These are phyloP conservation scores for Hydrolagus affinis DNA, from an alignment of 2,113 vertebrate species.

Conservation along the genomic window DNA sequence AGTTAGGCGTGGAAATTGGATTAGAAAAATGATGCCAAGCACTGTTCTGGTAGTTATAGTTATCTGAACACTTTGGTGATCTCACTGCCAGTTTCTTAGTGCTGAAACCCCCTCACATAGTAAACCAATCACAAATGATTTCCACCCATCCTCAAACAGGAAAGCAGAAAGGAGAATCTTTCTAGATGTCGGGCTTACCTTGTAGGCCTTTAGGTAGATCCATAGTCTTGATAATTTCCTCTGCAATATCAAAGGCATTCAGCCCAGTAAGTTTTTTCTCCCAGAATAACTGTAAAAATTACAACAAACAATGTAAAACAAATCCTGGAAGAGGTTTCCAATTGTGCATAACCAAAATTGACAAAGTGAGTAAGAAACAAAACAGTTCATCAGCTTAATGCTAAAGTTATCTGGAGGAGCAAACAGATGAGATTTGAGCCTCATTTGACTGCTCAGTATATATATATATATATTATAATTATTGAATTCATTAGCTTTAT, in stretches of 20 bases:
- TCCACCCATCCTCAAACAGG: not conserved
- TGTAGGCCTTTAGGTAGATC: conserved; percentile 93
- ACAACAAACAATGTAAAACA: too few relatives aligned
- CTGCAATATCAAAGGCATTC: conserved; percentile 91
- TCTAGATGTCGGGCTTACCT: conserved; percentile 53
- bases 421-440: not conserved
- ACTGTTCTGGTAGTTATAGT: not conserved
- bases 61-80: not conserved
- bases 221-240: conserved; percentile 96
- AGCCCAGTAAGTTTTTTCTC: conserved; percentile 93
- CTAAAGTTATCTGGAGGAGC: not conserved
- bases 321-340: too few relatives aligned
- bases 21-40: too few relatives aligned
- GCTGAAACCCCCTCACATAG: not conserved
- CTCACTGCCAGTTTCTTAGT: not conserved
- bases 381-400: not conserved
- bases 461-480: too few relatives aligned
- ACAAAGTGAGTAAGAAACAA: not conserved
- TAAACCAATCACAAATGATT: not conserved
- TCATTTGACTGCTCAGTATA: not conserved
- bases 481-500: not conserved
- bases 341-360: too few relatives aligned
- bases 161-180: not conserved
- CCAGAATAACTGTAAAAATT: conserved; percentile 78
- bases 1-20: too few relatives aligned